Conservation (phyloP, 2,113 vertebrate species). For the Diadophis punctatus region DNA sequence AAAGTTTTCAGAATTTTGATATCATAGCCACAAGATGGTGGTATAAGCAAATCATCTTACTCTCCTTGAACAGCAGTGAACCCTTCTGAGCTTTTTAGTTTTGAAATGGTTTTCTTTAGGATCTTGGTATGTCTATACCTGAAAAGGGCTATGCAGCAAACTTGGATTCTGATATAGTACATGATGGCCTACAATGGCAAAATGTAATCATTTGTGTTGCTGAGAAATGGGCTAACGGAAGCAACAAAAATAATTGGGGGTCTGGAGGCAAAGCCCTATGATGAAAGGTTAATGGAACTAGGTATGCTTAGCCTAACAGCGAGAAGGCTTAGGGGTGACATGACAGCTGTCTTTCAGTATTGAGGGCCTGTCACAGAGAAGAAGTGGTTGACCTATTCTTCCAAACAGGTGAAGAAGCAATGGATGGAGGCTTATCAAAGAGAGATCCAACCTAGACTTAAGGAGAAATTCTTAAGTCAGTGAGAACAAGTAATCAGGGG, state of each 20-base stretch:
- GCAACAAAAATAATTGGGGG: background rate
- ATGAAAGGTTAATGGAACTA: background rate
- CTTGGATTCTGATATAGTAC: constrained; percentile 3
- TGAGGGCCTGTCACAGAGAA: too few relatives aligned
- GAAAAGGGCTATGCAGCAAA: constrained; percentile 32
- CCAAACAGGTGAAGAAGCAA: too few relatives aligned
- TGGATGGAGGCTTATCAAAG: too few relatives aligned
- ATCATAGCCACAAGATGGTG: constrained; percentile 58
- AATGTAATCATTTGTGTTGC: constrained; percentile 6
- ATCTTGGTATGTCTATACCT: constrained; percentile 38
- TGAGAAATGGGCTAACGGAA: background rate
- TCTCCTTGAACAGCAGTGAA: background rate
- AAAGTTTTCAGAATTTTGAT: background rate
- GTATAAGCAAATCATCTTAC: constrained; percentile 49
- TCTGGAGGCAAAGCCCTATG: background rate
- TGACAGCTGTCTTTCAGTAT: background rate
- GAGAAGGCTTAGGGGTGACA: background rate
- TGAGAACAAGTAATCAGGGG: too few relatives aligned
- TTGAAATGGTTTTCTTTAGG: constrained; percentile 4
- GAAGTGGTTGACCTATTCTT: too few relatives aligned
- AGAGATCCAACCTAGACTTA: too few relatives aligned
- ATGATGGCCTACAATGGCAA: constrained; percentile 41
- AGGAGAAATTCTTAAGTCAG: too few relatives aligned
- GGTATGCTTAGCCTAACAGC: background rate
- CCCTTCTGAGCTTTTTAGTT: background rate